A percentile compares a stretch with the other conserved stretches of the same genome.
These are phyloP conservation scores for Brachionus asplanchnoidis DNA, from an alignment of 1,140 invertebrate genomes.

Conservation along the genomic window DNA sequence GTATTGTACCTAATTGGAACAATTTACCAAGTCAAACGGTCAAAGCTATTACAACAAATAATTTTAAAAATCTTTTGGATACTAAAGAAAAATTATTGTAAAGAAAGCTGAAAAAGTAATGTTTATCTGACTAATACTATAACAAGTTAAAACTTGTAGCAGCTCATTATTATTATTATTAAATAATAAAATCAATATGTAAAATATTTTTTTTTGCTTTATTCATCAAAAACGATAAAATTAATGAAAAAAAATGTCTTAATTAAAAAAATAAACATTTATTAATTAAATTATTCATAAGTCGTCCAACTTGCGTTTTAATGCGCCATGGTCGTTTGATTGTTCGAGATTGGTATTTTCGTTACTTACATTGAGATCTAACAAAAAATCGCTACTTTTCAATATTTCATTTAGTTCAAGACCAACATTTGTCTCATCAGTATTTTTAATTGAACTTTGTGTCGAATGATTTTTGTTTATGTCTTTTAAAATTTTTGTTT, in stretches of 20 bases:
- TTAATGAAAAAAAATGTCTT: not conserved
- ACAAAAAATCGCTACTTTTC: not conserved
- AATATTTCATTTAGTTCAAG: not conserved
- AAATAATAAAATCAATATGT: too few species aligned
- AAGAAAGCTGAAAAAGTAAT: too few species aligned
- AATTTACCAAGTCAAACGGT: too few species aligned
- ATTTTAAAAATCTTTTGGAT: too few species aligned
- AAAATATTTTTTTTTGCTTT: not conserved
- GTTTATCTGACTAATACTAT: too few species aligned
- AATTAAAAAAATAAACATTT: not conserved
- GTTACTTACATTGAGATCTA: not conserved
- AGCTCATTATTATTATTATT: too few species aligned
- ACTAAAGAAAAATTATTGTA: too few species aligned
- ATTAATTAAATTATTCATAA: not conserved
- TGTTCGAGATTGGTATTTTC: not conserved
- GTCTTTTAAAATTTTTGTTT: not conserved
- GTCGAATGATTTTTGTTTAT: not conserved
- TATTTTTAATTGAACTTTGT: not conserved
- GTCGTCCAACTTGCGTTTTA: not conserved
- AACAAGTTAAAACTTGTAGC: too few species aligned
- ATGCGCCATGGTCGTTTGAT: not conserved
- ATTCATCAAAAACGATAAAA: not conserved
- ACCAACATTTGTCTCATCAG: not conserved
- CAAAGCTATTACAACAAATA: too few species aligned
- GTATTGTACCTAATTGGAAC: too few species aligned